These are phyloP conservation scores for Drosophila sulfurigaster DNA, from an alignment of 1,140 invertebrate genomes.

Conservation along the genomic window DNA sequence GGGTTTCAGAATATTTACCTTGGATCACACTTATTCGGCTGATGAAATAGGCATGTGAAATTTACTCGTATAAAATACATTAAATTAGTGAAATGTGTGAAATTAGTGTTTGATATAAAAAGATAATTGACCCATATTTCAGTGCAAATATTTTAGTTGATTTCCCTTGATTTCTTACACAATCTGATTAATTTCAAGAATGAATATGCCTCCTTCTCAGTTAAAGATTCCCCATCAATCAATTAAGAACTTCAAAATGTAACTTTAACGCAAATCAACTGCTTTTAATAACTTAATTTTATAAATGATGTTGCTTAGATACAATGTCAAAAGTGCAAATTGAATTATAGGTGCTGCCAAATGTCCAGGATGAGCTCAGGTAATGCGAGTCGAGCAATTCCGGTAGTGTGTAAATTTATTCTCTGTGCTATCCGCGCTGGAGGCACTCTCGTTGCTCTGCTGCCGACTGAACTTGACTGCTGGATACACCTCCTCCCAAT, in stretches of 20 bases:
- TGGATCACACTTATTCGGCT: not conserved
- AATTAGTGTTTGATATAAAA: no score
- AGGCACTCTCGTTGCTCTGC: constrained; percentile 57
- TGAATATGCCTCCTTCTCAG: no score
- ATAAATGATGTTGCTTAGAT: not conserved
- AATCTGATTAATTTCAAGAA: no score
- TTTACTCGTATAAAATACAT: no score
- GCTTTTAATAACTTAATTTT: constrained; percentile 13
- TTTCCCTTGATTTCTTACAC: no score
- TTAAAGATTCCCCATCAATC: no score
- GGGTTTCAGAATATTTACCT: not conserved
- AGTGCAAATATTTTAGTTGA: no score
- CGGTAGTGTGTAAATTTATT: constrained; percentile 71
- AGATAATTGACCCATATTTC: no score
- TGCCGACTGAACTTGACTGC: constrained; percentile 61
- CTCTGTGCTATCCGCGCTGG: constrained; percentile 47
- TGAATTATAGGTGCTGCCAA: not conserved
- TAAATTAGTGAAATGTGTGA: no score
- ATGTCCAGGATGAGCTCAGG: constrained; percentile 32
- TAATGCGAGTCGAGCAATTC: constrained; percentile 79
- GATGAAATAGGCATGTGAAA: not conserved
- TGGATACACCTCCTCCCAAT: constrained; percentile 82
- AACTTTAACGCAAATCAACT: not conserved
- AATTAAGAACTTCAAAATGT: not conserved
- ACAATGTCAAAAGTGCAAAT: constrained; percentile 7